These are phyloP conservation scores for Yasuhikotakia modesta DNA, from an alignment of 2,797 vertebrate genomes.

Conservation along the genomic window DNA sequence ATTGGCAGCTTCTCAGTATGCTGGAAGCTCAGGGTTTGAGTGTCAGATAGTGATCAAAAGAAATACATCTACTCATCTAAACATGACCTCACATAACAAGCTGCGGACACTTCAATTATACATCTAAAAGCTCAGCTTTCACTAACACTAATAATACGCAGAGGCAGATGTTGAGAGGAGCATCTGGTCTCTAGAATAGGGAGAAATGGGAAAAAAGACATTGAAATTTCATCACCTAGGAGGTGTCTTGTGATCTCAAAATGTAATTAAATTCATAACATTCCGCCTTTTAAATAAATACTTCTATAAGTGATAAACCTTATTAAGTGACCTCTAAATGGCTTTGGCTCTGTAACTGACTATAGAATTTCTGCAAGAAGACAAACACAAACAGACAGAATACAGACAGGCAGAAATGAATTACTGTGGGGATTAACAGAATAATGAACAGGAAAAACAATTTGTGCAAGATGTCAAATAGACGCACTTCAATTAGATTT, in stretches of 20 bases:
- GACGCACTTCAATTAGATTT: too few relatives aligned
- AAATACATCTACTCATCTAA: conserved; percentile 69
- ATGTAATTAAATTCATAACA: conserved; percentile 47
- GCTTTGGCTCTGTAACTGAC: conserved; percentile 4
- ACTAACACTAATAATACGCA: conserved; percentile 70
- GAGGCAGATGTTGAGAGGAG: conserved; percentile 65
- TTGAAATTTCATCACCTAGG: conserved; percentile 60
- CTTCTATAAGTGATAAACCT: conserved; percentile 38
- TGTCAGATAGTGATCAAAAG: conserved; percentile 72
- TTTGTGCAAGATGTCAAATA: too few relatives aligned
- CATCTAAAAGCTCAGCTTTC: conserved; percentile 71
- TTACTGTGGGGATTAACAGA: too few relatives aligned
- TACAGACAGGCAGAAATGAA: too few relatives aligned
- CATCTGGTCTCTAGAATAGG: conserved; percentile 26
- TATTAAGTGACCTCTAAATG: conserved; percentile 29
- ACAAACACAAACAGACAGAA: background rate
- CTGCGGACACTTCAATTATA: conserved; percentile 71
- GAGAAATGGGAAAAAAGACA: conserved; percentile 28
- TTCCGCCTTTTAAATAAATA: conserved; percentile 32
- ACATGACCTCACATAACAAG: conserved; percentile 68
- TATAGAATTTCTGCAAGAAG: conserved; percentile 1
- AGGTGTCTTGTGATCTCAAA: conserved; percentile 38
- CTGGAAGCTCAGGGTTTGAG: conserved; percentile 48
- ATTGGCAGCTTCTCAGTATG: conserved; percentile 48
- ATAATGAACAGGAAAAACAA: too few relatives aligned